Percentiles rank a stretch among this genome's conserved stretches.
These are phyloP conservation scores for Pristionchus japonicus DNA, from an alignment of 2,888 invertebrate species.

Conservation along the genomic window DNA sequence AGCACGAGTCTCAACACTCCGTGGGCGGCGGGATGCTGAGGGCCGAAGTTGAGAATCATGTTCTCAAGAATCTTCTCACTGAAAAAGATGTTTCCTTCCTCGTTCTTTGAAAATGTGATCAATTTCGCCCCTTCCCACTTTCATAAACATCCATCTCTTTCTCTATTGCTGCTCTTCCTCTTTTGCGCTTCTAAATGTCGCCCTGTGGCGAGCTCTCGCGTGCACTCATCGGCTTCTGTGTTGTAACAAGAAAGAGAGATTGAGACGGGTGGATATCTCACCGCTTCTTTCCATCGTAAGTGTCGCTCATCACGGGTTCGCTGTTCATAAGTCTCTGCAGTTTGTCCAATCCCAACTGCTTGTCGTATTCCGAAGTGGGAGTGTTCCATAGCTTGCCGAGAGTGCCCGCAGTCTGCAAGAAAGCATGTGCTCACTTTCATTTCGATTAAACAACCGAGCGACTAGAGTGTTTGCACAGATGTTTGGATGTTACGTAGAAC, in stretches of 20 bases:
- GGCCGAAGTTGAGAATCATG: slow-evolving; percentile 89
- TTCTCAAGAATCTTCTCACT: slow-evolving; percentile 88
- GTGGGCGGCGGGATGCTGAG: slow-evolving; percentile 94
- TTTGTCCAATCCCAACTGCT: slow-evolving; percentile 65
- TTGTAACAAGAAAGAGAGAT: slow-evolving; percentile 32
- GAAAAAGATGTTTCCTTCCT: not conserved
- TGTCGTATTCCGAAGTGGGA: slow-evolving; percentile 59
- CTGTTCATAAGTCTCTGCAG: slow-evolving; percentile 62
- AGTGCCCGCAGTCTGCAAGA: slow-evolving; percentile 63
- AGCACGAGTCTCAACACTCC: slow-evolving; percentile 89
- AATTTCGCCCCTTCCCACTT: too few species aligned
- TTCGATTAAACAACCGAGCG: not conserved
- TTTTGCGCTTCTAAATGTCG: not conserved
- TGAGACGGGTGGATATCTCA: slow-evolving; percentile 31
- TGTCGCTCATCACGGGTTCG: slow-evolving; percentile 63
- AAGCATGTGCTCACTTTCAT: not conserved
- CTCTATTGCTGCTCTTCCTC: not conserved
- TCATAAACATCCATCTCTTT: not conserved
- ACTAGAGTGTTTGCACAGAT: slow-evolving; percentile 32
- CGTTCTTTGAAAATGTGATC: not conserved
- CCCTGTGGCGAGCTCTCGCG: slow-evolving; percentile 12
- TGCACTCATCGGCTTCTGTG: not conserved
- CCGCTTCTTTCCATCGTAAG: slow-evolving; percentile 66
- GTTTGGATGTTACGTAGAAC: slow-evolving; percentile 25
- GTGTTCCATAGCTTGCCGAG: slow-evolving; percentile 64